phyloP scores from a whole-genome alignment of 2,888 invertebrate genomes.

The Andrena minutula region DNA sequence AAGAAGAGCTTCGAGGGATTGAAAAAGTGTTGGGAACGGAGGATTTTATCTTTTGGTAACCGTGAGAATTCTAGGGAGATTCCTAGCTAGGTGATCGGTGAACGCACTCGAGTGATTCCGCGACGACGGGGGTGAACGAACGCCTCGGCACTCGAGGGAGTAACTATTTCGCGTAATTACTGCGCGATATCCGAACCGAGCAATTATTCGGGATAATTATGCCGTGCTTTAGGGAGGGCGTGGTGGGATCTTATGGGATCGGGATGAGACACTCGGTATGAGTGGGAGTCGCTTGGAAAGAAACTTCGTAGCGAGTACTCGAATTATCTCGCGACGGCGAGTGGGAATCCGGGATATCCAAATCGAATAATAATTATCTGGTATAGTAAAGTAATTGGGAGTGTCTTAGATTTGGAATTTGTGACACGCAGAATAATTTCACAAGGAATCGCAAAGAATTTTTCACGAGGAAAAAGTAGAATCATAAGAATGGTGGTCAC shows the following conservation, averaged over 20 bases:
- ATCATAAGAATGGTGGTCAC: too few species aligned
- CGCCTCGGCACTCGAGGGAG: background rate
- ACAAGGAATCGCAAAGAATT: too few species aligned
- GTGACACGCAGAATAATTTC: too few species aligned
- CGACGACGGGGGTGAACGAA: background rate
- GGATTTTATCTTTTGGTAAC: background rate
- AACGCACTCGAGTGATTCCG: slow-evolving; percentile 12
- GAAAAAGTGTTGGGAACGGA: too few species aligned
- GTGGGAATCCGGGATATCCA: slow-evolving; percentile 29
- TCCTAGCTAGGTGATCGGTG: background rate
- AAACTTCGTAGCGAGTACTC: background rate
- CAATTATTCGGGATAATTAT: slow-evolving; percentile 29
- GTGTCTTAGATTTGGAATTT: background rate
- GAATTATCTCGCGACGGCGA: slow-evolving; percentile 18
- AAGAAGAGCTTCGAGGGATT: too few species aligned
- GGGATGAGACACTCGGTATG: background rate
- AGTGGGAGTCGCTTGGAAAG: background rate
- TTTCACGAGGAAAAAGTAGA: too few species aligned
- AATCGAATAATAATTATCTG: slow-evolving; percentile 34
- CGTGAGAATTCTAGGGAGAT: background rate
- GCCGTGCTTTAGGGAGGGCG: background rate
- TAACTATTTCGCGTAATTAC: slow-evolving; percentile 12
- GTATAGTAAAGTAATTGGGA: too few species aligned
- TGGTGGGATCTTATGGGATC: background rate
- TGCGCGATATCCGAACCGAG: slow-evolving; percentile 1